A percentile compares a stretch with the other conserved stretches of the same genome.
Evolutionary conservation across 2,797 vertebrate species (phyloP).

Genomic region (Peromyscus eremicus): DNA sequence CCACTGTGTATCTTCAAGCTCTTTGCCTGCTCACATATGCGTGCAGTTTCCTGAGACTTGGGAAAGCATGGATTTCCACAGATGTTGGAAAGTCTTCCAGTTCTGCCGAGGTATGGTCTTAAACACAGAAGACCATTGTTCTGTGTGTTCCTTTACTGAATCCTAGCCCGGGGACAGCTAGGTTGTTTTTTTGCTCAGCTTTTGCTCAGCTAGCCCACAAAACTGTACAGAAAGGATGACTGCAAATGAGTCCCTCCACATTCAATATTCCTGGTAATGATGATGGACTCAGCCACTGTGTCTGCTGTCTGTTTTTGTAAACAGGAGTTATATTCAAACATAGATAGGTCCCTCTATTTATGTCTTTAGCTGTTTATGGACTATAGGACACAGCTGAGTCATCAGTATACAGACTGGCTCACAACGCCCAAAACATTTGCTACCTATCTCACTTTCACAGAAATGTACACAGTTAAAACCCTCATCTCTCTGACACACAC

Average conservation of each 20-base stretch:
- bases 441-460: neutral
- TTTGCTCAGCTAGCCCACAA: neutral
- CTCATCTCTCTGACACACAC: no score
- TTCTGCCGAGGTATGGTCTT: neutral
- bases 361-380: neutral
- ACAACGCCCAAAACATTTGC: slow-evolving; percentile 11
- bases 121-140: slow-evolving; percentile 38
- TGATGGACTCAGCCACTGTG: neutral
- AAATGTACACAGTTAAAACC: neutral
- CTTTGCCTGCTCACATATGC: neutral
- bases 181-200: neutral
- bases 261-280: neutral
- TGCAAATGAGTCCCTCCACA: neutral
- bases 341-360: neutral
- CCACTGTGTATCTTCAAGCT: neutral
- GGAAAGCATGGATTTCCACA: slow-evolving; percentile 41
- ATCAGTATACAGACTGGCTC: neutral
- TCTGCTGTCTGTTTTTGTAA: slow-evolving; percentile 41
- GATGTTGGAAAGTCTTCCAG: slow-evolving; percentile 25
- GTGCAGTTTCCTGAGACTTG: neutral
- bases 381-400: neutral
- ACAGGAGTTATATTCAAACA: slow-evolving; percentile 39
- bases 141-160: neutral
- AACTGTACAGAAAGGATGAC: neutral
- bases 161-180: neutral